Base-by-base conservation (phyloP, 1,140 invertebrate species). In the Cyclina sinensis region DNA sequence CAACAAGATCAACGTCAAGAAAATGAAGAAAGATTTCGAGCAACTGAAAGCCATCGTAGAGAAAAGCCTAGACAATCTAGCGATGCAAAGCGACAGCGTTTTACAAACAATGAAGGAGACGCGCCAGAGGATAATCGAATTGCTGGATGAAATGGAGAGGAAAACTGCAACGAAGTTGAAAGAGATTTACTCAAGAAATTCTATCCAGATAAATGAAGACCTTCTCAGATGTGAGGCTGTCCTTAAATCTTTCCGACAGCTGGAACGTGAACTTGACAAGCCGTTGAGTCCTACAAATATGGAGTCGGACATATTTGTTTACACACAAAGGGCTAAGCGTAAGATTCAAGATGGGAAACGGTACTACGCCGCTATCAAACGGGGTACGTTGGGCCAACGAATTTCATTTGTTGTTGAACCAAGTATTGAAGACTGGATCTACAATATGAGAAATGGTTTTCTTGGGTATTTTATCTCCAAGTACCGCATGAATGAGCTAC, bases 391-490 rank as follows among this genome's bases (percentile, higher is more conserved):
- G n/a, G 82, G 82, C 16, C n/a, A 84, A 37, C 48, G 82, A 37
- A 24, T 84, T 18, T 16, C 14, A 18, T 84, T 84, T 51, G 62
- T 68, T 27, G 43, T 84, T 16, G 82, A 84, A 35, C 82, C 82
- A 32, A 51, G 48, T 18, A 84, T 84, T 11, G 82, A 84, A 48
- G 46, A 84, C 5, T 84, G 62, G 62, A n/a, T 84, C 27, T 57
- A 84, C 65, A 46, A 84, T 27, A 68, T 84, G 39, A 73, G 32
- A 39, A 57, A 84, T 37, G 59, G 82, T 12, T n/a, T 48, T 12
- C 68, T 84, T 32, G 82, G 82, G 46, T 68, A 84, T 73, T 84
- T 84, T 37, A 73, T 84, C 62, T 84, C 43, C 48, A 84, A 84
- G 46, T 84, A 84, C 32, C 62, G 82, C 30, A 65, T 70, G 1